phyloP scores from a whole-genome alignment of 2,888 invertebrate genomes.

The Euzetes globulus region DNA sequence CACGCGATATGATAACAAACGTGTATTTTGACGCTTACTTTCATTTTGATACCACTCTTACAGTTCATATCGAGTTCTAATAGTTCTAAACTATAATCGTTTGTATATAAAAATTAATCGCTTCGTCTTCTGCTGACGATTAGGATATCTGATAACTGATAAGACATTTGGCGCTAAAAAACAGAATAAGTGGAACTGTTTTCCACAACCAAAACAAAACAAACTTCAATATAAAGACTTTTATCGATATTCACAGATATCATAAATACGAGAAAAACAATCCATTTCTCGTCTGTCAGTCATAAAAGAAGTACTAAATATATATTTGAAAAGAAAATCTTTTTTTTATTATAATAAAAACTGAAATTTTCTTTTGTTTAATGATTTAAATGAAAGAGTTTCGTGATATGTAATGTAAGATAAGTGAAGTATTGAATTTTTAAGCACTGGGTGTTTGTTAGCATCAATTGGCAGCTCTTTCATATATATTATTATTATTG shows the following conservation, averaged over 20 bases:
- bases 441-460: too few relatives aligned
- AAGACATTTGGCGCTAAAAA: not conserved
- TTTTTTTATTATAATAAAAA: too few relatives aligned
- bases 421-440: too few relatives aligned
- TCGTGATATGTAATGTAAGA: too few relatives aligned
- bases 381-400: too few relatives aligned
- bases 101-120: not conserved
- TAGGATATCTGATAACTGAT: not conserved
- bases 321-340: too few relatives aligned
- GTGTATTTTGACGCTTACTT: constrained; percentile 8
- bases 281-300: too few relatives aligned
- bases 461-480: not conserved
- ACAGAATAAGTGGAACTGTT: not conserved
- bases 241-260: too few relatives aligned
- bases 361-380: too few relatives aligned
- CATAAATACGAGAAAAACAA: too few relatives aligned
- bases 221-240: not conserved
- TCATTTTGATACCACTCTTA: not conserved
- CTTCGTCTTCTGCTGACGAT: not conserved
- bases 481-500: too few relatives aligned
- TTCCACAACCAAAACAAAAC: not conserved
- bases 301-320: too few relatives aligned
- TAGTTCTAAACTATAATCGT: not conserved
- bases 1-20: constrained; percentile 8
- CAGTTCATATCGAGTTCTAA: not conserved